Percentiles rank a stretch among this genome's conserved stretches.
phyloP scores from a whole-genome alignment of 1,140 invertebrate species.

The Zaprionus taronus region DNA sequence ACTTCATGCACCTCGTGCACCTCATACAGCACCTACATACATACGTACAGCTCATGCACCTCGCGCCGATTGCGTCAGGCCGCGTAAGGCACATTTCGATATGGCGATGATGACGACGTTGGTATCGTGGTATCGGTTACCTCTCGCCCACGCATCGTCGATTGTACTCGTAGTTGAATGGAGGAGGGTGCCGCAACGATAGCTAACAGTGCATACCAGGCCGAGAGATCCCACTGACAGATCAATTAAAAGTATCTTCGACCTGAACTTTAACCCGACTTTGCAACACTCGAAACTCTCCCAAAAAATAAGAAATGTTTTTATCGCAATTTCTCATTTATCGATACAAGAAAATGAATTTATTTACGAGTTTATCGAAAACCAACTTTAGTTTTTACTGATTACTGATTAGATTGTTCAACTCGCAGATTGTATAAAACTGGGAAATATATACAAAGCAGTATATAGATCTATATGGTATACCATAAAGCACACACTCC shows the following conservation, averaged over 20 bases:
- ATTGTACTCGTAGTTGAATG: neutral
- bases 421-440: too few species aligned
- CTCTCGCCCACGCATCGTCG: neutral
- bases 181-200: neutral
- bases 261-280: neutral
- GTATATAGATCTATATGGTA: too few species aligned
- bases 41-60: neutral
- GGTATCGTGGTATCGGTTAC: neutral
- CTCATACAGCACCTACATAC: neutral
- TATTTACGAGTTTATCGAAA: too few species aligned
- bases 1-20: neutral
- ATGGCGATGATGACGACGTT: neutral
- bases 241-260: neutral
- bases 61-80: constrained; percentile 17
- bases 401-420: too few species aligned
- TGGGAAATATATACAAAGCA: too few species aligned
- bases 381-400: too few species aligned
- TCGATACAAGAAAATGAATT: too few species aligned
- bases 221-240: neutral
- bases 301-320: neutral
- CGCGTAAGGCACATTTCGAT: constrained; percentile 18
- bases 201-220: neutral
- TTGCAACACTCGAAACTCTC: neutral
- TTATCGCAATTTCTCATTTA: too few species aligned
- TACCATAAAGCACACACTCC: too few species aligned